Evolutionary conservation across 2,797 vertebrate genomes (phyloP), one percentile per base, ranked within the genome.

Genomic region (Dryobates pubescens): DNA sequence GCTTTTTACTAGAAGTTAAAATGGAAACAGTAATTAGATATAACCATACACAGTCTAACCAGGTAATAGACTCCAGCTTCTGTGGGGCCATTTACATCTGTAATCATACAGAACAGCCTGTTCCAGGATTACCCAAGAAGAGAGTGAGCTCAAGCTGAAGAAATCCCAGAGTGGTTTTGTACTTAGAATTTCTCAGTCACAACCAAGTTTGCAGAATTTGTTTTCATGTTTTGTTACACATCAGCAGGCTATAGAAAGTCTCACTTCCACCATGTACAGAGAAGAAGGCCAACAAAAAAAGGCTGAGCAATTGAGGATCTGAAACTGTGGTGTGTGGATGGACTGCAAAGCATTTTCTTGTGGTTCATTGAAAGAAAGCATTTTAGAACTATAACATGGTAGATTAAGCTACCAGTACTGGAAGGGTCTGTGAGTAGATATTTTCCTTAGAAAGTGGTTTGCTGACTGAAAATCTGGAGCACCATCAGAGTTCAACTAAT

Each of bases 361-460:
- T 92, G 91, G 94, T 92, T 94, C 71, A 53, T 10, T 82, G 59
- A 43, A 92, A 91, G 61, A 16, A 26, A 71, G 17, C 4, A 13
- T 61, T 74, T 82, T 74, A 78, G 78, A 91, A 62, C 56, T 80
- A 13, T 80, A 92, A 77, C 62, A 56, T 12, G 6, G 34, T 72
- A 77, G 75, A 72, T 93, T 89, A 84, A 82, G 62, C 88, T 92
- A 91, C 81, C 1, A n/a, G 32, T 84, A 72, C 64, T 7, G 15
- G 75, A 93, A 95, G n/a, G 58, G 86, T 90, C 83, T 92, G 65
- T 2, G 4, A 94, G 88, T 17, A 88, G 82, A 64, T 95, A 79
- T 86, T 94, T 93, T 96, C 77, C 74, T 93, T 92, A 90, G 65
- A 87, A 85, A 91, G 90, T 95, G 88, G 58, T 96, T 78, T 96